Base-by-base conservation (phyloP, 53 echinoderm and acorn worm species). In the Zoroaster sp. region DNA sequence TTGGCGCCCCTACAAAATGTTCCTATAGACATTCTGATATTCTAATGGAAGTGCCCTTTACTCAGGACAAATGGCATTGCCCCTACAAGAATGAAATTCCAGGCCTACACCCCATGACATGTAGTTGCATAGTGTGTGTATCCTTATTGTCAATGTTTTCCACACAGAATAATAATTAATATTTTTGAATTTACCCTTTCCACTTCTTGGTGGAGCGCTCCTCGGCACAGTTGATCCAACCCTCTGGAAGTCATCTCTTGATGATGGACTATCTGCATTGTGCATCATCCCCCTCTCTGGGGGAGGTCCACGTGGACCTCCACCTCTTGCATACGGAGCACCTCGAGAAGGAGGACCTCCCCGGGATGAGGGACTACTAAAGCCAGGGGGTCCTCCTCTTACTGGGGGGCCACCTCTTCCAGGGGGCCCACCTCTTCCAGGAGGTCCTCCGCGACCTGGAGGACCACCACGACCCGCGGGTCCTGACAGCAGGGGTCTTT, bases 391-490 rank as follows among this genome's bases (percentile, higher is more conserved):
- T 5, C 86, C 42, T 40, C 67, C 79, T 4, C 88, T 40, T 68
- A 68, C 8, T 33, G 71, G 37, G 39, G 87, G 66, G 5, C 92
- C 92, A 9, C 87, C 87, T 31, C 81, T 40, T 54, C 41, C 72
- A 38, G 55, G 44, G 13, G 74, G 66, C 0, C 80, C 88, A 15
- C 87, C 92, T 1, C 92, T 72, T 13, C 88, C 72, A 4, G 41
- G 70, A 20, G 78, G 77, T 3, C 66, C 85, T 37, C 81, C 55
- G 3, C 87, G 43, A 21, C 87, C 80, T 3, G 38, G 72, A 49
- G 89, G 89, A 31, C 89, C 89, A 69, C 69, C 75, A 40, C 76
- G 75, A 2, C 75, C 65, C 2, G 63, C 69, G 37, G 79, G 79
- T 51, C 77, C 88, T 18, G 49, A 69, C 13, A 51, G 38, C 6